These are phyloP conservation scores for Scopus umbretta DNA, from an alignment of 2,113 vertebrate species.

Conservation along the genomic window DNA sequence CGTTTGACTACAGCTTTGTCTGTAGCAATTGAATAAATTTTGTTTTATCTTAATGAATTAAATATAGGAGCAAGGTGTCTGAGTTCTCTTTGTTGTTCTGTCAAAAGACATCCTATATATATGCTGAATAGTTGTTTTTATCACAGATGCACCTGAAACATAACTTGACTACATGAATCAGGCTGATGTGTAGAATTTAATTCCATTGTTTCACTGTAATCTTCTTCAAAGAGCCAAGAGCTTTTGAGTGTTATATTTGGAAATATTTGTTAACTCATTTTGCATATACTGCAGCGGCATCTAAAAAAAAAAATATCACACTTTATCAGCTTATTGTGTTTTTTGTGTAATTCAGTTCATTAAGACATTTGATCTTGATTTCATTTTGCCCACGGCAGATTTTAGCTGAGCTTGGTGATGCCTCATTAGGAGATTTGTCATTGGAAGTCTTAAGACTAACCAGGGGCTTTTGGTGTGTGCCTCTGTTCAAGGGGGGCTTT, in stretches of 20 bases:
- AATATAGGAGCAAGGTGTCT: background rate
- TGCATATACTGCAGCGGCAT: background rate
- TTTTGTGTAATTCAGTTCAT: background rate
- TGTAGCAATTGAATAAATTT: background rate
- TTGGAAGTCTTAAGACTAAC: background rate
- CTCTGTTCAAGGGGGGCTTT: background rate
- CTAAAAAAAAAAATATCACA: background rate
- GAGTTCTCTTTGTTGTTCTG: background rate
- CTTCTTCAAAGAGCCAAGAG: conserved; percentile 24
- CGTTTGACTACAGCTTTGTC: background rate
- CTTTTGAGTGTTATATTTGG: conserved; percentile 26
- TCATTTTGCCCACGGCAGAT: background rate
- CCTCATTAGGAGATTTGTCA: background rate
- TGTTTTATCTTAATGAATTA: background rate
- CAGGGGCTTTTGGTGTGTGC: background rate
- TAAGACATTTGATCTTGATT: background rate
- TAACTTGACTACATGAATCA: background rate
- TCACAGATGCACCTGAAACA: background rate
- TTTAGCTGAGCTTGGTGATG: background rate
- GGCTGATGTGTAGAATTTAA: background rate
- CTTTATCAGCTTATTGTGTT: background rate
- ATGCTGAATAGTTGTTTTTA: background rate
- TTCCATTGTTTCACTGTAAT: conserved; percentile 31
- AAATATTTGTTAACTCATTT: conserved; percentile 15
- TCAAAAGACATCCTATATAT: background rate